Conservation (phyloP, 53 echinoderm and acorn worm genomes). For the Holothuria leucospilota region DNA sequence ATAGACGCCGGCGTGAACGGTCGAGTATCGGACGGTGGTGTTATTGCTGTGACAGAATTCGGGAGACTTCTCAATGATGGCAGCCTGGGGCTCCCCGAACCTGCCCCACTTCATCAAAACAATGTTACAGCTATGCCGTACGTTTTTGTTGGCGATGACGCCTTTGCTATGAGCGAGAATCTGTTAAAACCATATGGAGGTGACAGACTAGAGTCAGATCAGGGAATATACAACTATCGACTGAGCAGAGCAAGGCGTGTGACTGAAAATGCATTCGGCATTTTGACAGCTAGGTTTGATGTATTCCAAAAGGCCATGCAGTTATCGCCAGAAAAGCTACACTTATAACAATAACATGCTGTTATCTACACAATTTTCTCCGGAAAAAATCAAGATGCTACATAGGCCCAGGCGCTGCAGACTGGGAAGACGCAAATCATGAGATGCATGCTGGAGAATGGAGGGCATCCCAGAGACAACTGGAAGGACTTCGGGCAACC, state of each 20-base stretch:
- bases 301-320: no score
- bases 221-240: background rate
- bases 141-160: constrained; percentile 12
- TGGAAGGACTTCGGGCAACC: no score
- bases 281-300: no score
- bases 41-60: constrained; percentile 19
- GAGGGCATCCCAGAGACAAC: no score
- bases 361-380: no score
- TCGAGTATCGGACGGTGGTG: constrained; percentile 26
- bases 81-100: constrained; percentile 19
- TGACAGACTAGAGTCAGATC: background rate
- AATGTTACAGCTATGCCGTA: background rate
- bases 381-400: no score
- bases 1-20: background rate
- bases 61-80: background rate
- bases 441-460: no score
- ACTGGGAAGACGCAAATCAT: no score
- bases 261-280: no score
- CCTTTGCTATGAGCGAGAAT: constrained; percentile 6
- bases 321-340: background rate
- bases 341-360: constrained; percentile 25
- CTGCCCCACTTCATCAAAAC: constrained; percentile 7
- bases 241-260: no score
- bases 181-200: constrained; percentile 6
- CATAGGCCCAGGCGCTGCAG: no score